Evolutionary conservation across 2,888 invertebrate species (phyloP), one percentile per base, ranked within the genome.

Genomic region (Tetranychus truncatus): DNA sequence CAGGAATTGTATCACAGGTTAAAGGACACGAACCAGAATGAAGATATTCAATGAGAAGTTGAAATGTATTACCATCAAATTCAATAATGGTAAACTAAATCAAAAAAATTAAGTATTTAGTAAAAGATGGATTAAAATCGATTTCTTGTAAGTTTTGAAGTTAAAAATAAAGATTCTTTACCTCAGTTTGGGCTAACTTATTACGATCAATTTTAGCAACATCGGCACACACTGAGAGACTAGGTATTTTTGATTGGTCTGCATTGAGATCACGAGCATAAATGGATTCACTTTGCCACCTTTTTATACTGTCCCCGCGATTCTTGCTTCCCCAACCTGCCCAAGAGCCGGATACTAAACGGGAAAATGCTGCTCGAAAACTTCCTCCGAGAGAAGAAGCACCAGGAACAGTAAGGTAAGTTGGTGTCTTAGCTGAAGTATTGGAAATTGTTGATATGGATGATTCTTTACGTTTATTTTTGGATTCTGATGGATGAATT

Each of bases 31-130:
- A 91, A 18, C 94, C 93, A 20, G 92, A 93, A 84, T 94, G 94
- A 78, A 94, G 85, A 84, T 94, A 94, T 84, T 94, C 92, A 83
- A 94, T 85, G 3, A 94, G 86, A 80, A 92, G 91, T 77, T 92
- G 88, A 84, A 94, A 93, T 11, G 94, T 94, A 79, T 94, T 93
- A 71, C 92, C 90, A 84, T 94, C 94, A 84, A 94, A 94, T 84
- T 94, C 94, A 81, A 93, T 93, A 82, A 94, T 92, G 79, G 91
- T 91, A 84, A 94, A 94, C 89, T 89, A 85, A n/a, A 84, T 84
- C 20, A 20, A 74, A 15, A 9, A 2, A n/a, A 4, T 34, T 0
- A 34, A 34, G 34, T 34, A 34, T 5, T 34, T 34, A 34, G 34
- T 34, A 5, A 34, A 34, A 34, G 34, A 34, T 5, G 4, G 34